A percentile compares a stretch with the other conserved stretches of the same genome.
Conservation (phyloP, 2,113 vertebrate species). For the Elaphurus davidianus region DNA sequence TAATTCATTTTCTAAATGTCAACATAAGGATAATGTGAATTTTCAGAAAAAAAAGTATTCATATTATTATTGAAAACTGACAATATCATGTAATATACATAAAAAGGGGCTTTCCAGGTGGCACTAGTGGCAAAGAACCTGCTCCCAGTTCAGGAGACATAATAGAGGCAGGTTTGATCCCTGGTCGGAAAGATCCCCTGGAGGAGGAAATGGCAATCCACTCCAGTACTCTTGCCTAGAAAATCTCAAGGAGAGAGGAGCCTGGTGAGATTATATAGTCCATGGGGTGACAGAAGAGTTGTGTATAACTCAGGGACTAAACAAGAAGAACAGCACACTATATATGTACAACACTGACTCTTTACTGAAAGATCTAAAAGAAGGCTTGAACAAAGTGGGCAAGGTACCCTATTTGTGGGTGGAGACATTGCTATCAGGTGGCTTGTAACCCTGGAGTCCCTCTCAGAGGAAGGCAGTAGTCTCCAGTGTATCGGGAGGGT, state of each 20-base stretch:
- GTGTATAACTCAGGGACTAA: background rate
- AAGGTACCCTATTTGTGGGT: background rate
- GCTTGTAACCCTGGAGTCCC: no score
- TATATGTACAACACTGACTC: fast-evolving
- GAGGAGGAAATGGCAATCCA: background rate
- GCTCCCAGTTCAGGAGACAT: background rate
- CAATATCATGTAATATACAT: background rate
- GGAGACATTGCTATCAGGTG: background rate
- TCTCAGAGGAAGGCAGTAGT: background rate
- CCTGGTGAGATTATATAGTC: background rate
- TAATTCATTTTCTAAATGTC: background rate
- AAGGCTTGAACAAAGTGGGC: background rate
- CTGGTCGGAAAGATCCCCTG: background rate
- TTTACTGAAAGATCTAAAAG: background rate
- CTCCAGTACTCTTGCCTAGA: background rate
- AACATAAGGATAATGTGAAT: background rate
- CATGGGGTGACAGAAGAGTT: background rate
- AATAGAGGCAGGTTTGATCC: background rate
- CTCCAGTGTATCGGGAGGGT: background rate
- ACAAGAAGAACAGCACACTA: no score
- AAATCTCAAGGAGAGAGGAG: background rate
- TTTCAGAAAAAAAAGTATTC: background rate
- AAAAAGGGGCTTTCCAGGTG: background rate
- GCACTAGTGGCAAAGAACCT: background rate
- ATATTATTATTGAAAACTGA: background rate